Evolutionary conservation across 2,888 invertebrate species (phyloP).

Genomic region (Eilema sororculum): DNA sequence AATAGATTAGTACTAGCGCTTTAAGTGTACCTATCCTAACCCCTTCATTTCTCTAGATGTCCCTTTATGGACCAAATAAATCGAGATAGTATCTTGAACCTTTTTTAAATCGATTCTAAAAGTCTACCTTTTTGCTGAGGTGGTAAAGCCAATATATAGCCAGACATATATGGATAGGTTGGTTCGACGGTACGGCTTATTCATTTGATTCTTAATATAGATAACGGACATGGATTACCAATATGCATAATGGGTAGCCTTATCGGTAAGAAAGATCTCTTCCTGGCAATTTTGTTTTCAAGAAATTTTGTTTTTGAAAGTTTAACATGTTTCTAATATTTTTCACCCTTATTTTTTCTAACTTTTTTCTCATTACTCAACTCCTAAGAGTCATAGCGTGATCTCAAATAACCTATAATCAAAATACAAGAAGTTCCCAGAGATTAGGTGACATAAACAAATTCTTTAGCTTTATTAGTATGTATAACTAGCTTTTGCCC

Average conservation of each 20-base stretch:
- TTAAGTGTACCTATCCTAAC: too few relatives aligned
- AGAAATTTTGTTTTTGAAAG: too few relatives aligned
- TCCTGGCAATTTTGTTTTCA: neutral
- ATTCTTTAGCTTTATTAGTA: too few relatives aligned
- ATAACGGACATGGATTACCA: neutral
- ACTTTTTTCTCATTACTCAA: too few relatives aligned
- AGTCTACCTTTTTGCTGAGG: neutral
- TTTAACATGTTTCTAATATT: too few relatives aligned
- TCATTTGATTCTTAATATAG: conserved; percentile 4
- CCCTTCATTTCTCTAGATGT: neutral
- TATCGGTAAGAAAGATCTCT: neutral
- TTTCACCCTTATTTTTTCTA: too few relatives aligned
- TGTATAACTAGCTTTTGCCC: too few relatives aligned
- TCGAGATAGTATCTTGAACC: conserved; percentile 1
- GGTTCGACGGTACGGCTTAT: neutral
- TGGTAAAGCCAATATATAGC: neutral
- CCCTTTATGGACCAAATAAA: neutral
- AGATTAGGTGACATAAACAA: too few relatives aligned
- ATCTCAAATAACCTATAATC: neutral
- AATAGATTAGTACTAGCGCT: too few relatives aligned
- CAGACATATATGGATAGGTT: neutral
- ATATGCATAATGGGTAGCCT: conserved; percentile 1
- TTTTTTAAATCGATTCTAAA: neutral
- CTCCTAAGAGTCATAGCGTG: too few relatives aligned
- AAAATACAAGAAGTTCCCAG: neutral